Percentiles rank a stretch among this genome's conserved stretches.
phyloP scores from a whole-genome alignment of 2,113 vertebrate species.

The Benitochromis conjunctus region DNA sequence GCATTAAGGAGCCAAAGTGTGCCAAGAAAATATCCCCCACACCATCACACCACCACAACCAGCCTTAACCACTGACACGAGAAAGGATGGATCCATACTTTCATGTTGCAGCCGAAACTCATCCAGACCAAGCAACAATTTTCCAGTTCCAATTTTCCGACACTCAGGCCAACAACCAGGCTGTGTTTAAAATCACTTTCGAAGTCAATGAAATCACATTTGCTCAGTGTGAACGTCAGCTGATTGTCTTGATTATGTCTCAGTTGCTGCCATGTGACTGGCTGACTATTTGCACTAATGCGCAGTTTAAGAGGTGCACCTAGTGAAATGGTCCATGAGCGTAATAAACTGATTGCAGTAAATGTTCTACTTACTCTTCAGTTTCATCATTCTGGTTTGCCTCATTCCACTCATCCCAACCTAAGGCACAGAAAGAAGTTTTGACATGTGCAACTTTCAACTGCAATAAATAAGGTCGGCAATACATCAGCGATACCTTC shows the following conservation, averaged over 20 bases:
- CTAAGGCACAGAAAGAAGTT: slow-evolving; percentile 2
- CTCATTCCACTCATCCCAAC: slow-evolving; percentile 70
- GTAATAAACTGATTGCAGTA: neutral
- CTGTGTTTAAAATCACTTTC: rapidly evolving
- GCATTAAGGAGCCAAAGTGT: neutral
- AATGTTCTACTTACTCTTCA: slow-evolving; percentile 52
- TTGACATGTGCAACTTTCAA: neutral
- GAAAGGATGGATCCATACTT: neutral
- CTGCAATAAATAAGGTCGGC: neutral
- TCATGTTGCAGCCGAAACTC: neutral
- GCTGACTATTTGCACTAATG: neutral
- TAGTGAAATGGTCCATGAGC: neutral
- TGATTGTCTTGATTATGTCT: neutral
- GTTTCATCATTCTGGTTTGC: slow-evolving; percentile 38
- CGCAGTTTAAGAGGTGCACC: neutral
- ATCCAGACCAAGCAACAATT: neutral
- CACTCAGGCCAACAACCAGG: neutral
- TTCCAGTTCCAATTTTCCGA: neutral
- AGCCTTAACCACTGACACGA: neutral
- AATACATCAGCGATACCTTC: slow-evolving; percentile 42
- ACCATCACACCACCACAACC: neutral
- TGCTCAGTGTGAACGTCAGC: neutral
- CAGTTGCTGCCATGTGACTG: neutral
- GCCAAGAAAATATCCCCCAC: neutral
- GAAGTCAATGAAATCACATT: neutral